Evolutionary conservation across 2,113 vertebrate species (phyloP).

Genomic region (Sorex fumeus): DNA sequence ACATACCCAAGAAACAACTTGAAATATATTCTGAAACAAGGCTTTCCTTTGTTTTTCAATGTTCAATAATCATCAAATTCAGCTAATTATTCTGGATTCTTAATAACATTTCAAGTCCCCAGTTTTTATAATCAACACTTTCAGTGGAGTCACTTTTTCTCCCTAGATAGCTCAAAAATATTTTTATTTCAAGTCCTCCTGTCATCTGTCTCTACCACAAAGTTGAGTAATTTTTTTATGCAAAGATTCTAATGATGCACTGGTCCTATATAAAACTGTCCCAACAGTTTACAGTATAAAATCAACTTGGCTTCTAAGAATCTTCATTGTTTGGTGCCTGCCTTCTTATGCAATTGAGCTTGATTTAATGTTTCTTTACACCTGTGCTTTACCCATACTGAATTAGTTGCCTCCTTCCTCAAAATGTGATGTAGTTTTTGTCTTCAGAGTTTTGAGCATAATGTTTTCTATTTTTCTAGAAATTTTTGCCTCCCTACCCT

Average conservation of each 20-base stretch:
- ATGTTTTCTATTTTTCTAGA: constrained; percentile 39
- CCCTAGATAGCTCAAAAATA: neutral
- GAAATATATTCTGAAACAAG: neutral
- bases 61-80: neutral
- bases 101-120: neutral
- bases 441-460: constrained; percentile 41
- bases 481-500: neutral
- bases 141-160: neutral
- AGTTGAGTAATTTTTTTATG: neutral
- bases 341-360: neutral
- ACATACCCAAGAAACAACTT: neutral
- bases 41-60: neutral
- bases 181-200: neutral
- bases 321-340: fast-evolving
- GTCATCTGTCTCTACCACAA: neutral
- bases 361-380: neutral
- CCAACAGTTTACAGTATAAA: neutral
- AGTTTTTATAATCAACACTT: neutral
- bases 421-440: neutral
- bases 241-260: neutral
- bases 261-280: neutral
- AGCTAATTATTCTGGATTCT: neutral
- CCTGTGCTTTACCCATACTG: neutral
- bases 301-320: neutral
- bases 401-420: neutral